Evolutionary conservation across 2,797 vertebrate genomes (phyloP).

Genomic region (Acanthis flammea): DNA sequence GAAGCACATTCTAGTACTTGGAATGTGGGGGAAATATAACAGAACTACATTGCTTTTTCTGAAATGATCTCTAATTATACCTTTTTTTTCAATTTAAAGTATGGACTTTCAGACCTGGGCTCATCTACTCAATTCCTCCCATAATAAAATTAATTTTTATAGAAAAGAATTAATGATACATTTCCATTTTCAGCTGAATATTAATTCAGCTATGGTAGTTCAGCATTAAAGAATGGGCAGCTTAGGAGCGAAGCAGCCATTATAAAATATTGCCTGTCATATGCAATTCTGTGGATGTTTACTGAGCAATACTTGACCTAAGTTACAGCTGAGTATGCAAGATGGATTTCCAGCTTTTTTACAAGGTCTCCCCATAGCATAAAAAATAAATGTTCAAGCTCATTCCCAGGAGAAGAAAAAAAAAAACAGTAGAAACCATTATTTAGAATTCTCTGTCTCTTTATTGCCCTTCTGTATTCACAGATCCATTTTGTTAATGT

Average conservation of each 20-base stretch:
- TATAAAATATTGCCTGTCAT: conserved; percentile 80
- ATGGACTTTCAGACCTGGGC: neutral
- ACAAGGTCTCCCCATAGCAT: neutral
- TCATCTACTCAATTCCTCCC: conserved; percentile 1
- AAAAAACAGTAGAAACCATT: neutral
- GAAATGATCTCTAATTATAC: neutral
- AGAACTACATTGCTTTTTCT: neutral
- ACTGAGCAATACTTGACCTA: conserved; percentile 78
- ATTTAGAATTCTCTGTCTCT: neutral
- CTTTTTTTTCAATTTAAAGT: neutral
- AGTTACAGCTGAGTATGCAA: conserved; percentile 51
- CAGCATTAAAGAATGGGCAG: conserved; percentile 21
- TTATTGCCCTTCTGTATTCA: neutral
- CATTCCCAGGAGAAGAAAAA: neutral
- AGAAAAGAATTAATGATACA: conserved; percentile 31
- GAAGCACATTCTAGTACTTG: neutral
- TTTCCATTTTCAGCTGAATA: conserved; percentile 43
- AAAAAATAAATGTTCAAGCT: conserved; percentile 20
- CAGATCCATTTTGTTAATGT: neutral
- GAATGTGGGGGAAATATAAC: fast-evolving
- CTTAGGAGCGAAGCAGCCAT: conserved; percentile 70
- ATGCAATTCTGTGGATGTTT: conserved; percentile 71
- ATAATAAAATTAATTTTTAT: conserved; percentile 54
- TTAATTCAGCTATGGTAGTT: conserved; percentile 6
- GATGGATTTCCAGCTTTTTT: conserved; percentile 52